Evolutionary conservation across 2,888 invertebrate genomes (phyloP), one percentile per base, ranked within the genome.

Genomic region (Copidosoma aretas): DNA sequence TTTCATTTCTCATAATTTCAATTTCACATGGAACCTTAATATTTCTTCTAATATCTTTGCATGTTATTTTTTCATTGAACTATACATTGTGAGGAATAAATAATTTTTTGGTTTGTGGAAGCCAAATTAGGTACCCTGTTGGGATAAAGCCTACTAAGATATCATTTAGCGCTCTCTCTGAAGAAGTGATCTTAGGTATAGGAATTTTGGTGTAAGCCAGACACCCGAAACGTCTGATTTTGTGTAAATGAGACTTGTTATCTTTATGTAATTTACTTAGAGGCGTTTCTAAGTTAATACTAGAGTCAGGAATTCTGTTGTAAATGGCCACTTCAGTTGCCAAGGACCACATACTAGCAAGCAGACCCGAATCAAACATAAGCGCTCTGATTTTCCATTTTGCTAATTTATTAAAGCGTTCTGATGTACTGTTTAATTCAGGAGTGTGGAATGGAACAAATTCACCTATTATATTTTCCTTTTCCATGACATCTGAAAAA

Each of bases 281-380:
- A 49, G 56, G 56, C 25, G 21, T 17, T 56, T 56, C 56, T 15
- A 56, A 56, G 12, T 14, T 4, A 17, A 56, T 56, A 17, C 25
- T 19, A 15, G 15, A n/a, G 49, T 49, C 4, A 4, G 10, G 49
- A 49, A 19, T 49, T 24, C 56, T 22, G 25, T 56, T 56, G 12
- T 56, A 19, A 4, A 25, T 4, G 15, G 56, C 56, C 14, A 21
- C 22, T 10, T 56, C 56, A 24, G 15, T 25, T 10, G 56, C 56
- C 22, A 24, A 21, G 10, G 17, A 15, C 56, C 56, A 56, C 56
- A 56, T 56, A 22, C 24, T 3, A 2, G 4, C 21, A 10, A 21
- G 56, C 17, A 56, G 56, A 15, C 56, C 56, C 14, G 8, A 56
- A 12, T 56, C 56, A 10, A 56, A 56, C 21, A 56, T 56, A 25